A percentile compares a stretch with the other conserved stretches of the same genome.
phyloP scores from a whole-genome alignment of 1,140 invertebrate species.

The Battus philenor region DNA sequence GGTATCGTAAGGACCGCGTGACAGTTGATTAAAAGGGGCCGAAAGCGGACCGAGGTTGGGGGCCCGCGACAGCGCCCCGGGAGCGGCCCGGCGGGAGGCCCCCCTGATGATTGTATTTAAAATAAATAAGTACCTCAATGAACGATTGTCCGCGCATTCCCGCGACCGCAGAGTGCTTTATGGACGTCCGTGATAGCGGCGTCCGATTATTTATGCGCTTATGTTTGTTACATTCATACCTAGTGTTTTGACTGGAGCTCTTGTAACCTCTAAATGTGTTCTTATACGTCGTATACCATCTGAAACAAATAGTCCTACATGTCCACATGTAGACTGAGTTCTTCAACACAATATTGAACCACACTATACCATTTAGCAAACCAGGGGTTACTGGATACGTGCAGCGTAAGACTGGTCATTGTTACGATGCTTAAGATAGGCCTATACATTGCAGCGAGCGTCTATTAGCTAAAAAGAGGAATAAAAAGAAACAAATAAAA shows the following conservation, averaged over 20 bases:
- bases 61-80: constrained; percentile 63
- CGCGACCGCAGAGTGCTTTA: constrained; percentile 43
- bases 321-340: no score
- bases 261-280: background rate
- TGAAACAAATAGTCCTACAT: no score
- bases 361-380: no score
- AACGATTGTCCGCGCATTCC: constrained; percentile 69
- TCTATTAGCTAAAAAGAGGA: no score
- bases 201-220: constrained; percentile 58
- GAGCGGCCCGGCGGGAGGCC: constrained; percentile 54
- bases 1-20: constrained; percentile 53
- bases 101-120: constrained; percentile 73
- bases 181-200: constrained; percentile 43
- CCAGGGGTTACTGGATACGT: no score
- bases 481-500: no score
- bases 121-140: constrained; percentile 74
- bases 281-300: no score
- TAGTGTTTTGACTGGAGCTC: constrained; percentile 3
- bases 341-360: no score
- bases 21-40: constrained; percentile 74
- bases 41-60: constrained; percentile 62
- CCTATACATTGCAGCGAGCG: no score
- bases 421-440: no score
- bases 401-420: no score
- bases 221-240: constrained; percentile 23